phyloP scores from a whole-genome alignment of 2,797 vertebrate species.

The Sebastes diaconus region DNA sequence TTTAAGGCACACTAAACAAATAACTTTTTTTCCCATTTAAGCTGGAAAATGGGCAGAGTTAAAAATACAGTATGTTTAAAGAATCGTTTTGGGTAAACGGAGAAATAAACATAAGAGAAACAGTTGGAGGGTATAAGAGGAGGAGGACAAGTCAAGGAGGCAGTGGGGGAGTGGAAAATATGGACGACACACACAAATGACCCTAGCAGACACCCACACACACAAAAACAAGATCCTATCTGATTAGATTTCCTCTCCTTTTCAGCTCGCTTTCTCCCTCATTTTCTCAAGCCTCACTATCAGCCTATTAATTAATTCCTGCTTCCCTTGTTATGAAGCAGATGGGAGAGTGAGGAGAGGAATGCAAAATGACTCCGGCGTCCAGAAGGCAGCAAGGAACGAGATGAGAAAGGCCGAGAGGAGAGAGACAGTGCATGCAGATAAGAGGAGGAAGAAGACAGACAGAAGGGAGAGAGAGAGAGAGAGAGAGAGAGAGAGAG shows the following conservation, averaged over 20 bases:
- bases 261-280: constrained; percentile 28
- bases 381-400: constrained; percentile 46
- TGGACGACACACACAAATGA: neutral
- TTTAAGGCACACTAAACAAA: neutral
- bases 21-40: neutral
- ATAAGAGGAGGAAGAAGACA: neutral
- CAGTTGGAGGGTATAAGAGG: constrained; percentile 9
- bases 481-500: neutral
- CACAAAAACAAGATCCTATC: constrained; percentile 27
- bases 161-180: neutral
- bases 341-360: constrained; percentile 57
- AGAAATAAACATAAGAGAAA: neutral
- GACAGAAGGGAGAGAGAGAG: neutral
- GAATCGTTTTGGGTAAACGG: neutral
- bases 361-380: constrained; percentile 49
- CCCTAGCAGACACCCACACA: neutral
- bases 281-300: constrained; percentile 57
- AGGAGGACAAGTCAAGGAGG: constrained; percentile 2
- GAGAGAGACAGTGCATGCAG: constrained; percentile 23
- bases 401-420: constrained; percentile 46
- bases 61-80: neutral
- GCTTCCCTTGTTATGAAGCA: constrained; percentile 66
- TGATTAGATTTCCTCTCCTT: constrained; percentile 55
- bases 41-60: neutral
- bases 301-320: constrained; percentile 71